Base-by-base conservation (phyloP, 2,888 invertebrate genomes). In the Oscheius myriophilus region DNA sequence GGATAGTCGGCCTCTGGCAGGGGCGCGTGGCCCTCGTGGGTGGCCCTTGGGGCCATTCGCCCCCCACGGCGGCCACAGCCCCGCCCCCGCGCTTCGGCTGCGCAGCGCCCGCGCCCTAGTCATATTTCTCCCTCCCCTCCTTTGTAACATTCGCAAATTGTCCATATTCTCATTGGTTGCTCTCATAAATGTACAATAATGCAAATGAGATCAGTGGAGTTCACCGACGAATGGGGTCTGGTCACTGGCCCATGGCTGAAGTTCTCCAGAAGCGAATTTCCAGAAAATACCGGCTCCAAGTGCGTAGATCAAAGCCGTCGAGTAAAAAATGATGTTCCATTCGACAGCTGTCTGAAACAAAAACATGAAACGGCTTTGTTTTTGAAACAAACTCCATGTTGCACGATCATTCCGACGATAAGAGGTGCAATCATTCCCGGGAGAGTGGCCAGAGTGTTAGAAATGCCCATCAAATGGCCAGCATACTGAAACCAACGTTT, bases 391-490 rank as follows among this genome's bases (percentile, higher is more conserved):
- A 92, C 93, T 89, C 92, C 91, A 75, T 92, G 89, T 69, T 90
- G 90, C 18, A 93, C 93, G 66, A 94, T 91, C 62, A 90, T 90
- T 9, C 93, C 93, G 0, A 93, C 92, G 0, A 94, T 88, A 14
- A 92, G 90, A 0, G 95, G 95, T 86, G 93, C 93, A n/a, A 95
- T 88, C 82, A 95, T 94, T 39, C 95, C 95, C 0, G 95, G 94
- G 62, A 95, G 88, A 0, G 95, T 95, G 0, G 93, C 95, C 75
- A 95, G 89, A 0, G 94, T 94, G 88, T 95, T 95, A 12, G 93
- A 92, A 12, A 95, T 89, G 0, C 95, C 95, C 94, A 95, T 94
- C 65, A 95, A 88, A 0, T 95, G 91, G 86, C 94, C 92, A 12
- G 95, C 94, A 88, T 93, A 93, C 76, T 81, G 71, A 59, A 72